Conservation (phyloP, 2,888 invertebrate genomes). For the Poecilobothrus nobilitatus region DNA sequence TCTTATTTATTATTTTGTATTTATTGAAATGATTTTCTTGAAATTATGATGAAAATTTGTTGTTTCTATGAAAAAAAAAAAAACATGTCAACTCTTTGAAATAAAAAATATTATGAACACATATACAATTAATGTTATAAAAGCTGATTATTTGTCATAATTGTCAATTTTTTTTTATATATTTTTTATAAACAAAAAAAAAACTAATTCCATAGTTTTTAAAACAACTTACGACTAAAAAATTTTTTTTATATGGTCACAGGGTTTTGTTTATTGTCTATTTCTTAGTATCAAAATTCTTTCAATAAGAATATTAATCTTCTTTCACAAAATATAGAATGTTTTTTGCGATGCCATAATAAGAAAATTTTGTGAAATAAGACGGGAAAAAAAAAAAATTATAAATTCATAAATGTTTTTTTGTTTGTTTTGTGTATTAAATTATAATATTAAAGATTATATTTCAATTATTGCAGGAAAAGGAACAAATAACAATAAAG, state of each 20-base stretch:
- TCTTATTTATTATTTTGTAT: no score
- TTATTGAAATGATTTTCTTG: no score
- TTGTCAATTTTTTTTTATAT: neutral
- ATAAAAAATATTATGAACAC: no score
- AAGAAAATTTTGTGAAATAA: neutral
- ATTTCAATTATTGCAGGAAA: neutral
- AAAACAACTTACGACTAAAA: neutral
- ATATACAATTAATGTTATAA: slow-evolving; percentile 8
- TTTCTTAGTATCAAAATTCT: no score
- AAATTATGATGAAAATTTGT: no score
- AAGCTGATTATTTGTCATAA: slow-evolving; percentile 10
- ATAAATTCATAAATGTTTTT: no score
- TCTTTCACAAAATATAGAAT: neutral
- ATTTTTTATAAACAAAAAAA: no score
- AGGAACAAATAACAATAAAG: neutral
- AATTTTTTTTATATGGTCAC: no score
- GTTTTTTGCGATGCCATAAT: neutral
- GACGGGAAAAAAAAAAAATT: neutral
- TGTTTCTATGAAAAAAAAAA: no score
- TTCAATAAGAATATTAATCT: neutral
- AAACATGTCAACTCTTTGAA: no score
- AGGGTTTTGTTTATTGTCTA: no score
- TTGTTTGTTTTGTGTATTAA: no score
- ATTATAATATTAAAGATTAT: neutral
- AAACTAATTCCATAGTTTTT: neutral